Evolutionary conservation across 2,113 vertebrate species (phyloP), one percentile per base, ranked within the genome.

Genomic region (Callopanchax toddi): DNA sequence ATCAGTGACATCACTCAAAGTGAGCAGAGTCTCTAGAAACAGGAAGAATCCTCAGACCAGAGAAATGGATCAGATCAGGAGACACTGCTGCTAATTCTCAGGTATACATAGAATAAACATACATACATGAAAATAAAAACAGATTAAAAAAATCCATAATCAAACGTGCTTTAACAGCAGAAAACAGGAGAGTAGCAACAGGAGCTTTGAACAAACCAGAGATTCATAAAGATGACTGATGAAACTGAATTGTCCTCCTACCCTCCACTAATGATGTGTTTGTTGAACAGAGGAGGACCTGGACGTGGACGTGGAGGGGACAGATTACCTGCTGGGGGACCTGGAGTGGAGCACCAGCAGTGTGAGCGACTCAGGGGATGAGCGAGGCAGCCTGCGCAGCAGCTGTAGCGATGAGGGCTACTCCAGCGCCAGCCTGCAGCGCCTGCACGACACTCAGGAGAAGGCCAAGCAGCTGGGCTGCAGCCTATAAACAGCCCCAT

Each of bases 301-400:
- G 74, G 90, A 91, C 0, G 95, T 96, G 60, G 92, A 94, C 0
- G 93, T 93, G 74, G 97, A 97, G 83, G 94, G 95, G 68, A 96
- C 93, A 0, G 96, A 97, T 74, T 94, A 90, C 83, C 92, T 98
- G 69, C 87, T 94, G 39, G 92, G 93, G 0, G 95, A 94, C 0
- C 92, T 96, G 61, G 94, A 97, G 53, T 97, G 95, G 95, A 97
- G 96, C 94, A 94, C 91, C 89, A 95, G 96, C 93, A 94, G 96
- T 8, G 94, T 94, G 49, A 97, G 97, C 18, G 97, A 99, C 89
- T 96, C 91, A 26, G 89, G 89, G 0, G 97, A 98, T 0, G 96
- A 98, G 82, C 85, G 94, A 11, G 92, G 94, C 36, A 98, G 96
- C 90, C 89, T 92, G 89, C 95, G 93, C 81, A 98, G 96, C 82